Percentiles rank a stretch among this genome's conserved stretches.
Conservation (phyloP, 2,888 invertebrate species). For the Orthosia incerta region DNA sequence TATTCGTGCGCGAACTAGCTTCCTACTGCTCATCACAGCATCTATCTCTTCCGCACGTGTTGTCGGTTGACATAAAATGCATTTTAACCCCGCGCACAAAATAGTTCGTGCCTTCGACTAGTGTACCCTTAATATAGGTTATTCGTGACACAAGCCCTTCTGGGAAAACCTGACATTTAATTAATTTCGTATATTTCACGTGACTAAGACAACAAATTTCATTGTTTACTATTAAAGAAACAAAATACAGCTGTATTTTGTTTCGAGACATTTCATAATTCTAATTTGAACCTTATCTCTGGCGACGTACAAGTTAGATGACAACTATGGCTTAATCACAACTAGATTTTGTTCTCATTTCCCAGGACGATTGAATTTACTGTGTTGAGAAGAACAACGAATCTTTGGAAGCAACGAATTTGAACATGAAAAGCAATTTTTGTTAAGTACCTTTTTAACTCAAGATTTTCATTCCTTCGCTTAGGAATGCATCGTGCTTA, state of each 20-base stretch:
- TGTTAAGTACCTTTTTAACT: slow-evolving; percentile 4
- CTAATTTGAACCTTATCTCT: slow-evolving; percentile 11
- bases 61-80: too few species aligned
- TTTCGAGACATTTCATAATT: not conserved
- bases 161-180: slow-evolving; percentile 40
- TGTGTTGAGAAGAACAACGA: slow-evolving; percentile 25
- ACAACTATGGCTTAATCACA: slow-evolving; percentile 12
- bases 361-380: slow-evolving; percentile 32
- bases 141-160: slow-evolving; percentile 32
- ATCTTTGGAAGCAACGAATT: slow-evolving; percentile 22
- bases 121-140: slow-evolving; percentile 30
- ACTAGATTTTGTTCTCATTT: slow-evolving; percentile 40
- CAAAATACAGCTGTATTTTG: slow-evolving; percentile 14
- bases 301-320: not conserved
- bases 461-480: not conserved
- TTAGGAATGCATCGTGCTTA: too few species aligned
- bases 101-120: too few species aligned
- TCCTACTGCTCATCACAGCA: too few species aligned
- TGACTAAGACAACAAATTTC: slow-evolving; percentile 34
- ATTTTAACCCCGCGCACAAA: too few species aligned
- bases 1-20: too few species aligned
- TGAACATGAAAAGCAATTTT: slow-evolving; percentile 35
- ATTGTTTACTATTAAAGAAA: slow-evolving; percentile 30
- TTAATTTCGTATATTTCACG: slow-evolving; percentile 51
- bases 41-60: too few species aligned